Conservation (phyloP, 2,888 invertebrate species). For the Cephonodes hylas region DNA sequence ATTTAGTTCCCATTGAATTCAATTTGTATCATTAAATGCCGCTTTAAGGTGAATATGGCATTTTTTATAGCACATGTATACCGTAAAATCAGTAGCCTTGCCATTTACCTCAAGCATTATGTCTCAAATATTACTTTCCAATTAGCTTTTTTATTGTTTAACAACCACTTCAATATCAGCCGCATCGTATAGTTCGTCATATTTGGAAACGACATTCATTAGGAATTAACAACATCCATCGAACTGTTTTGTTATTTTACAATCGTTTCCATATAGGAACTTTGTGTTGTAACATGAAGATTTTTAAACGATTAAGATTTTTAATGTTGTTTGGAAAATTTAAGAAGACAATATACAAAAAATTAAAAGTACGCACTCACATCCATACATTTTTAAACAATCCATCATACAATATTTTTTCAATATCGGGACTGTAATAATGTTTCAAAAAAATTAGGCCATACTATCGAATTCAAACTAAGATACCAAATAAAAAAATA, state of each 20-base stretch:
- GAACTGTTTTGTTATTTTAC: not conserved
- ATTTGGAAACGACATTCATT: conserved; percentile 19
- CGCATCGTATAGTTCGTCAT: conserved; percentile 17
- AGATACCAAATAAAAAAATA: not conserved
- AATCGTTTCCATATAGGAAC: not conserved
- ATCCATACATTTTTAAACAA: no score
- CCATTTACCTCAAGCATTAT: not conserved
- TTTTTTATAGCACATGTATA: no score
- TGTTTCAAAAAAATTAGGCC: no score
- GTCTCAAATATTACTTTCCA: not conserved
- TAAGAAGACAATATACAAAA: no score
- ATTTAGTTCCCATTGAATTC: no score
- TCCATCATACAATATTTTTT: not conserved
- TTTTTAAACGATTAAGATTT: no score
- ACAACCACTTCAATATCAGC: not conserved
- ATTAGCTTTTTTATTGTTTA: not conserved
- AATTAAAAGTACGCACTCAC: no score
- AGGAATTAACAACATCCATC: conserved; percentile 22
- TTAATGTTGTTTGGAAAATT: no score
- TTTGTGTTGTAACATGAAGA: not conserved
- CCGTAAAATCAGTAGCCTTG: not conserved
- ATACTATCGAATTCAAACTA: not conserved
- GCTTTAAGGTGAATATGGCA: no score
- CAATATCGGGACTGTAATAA: no score
- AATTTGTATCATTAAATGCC: no score